These are phyloP conservation scores for Glandiceps talaboti DNA, from an alignment of 53 echinoderm and acorn worm species.

Conservation along the genomic window DNA sequence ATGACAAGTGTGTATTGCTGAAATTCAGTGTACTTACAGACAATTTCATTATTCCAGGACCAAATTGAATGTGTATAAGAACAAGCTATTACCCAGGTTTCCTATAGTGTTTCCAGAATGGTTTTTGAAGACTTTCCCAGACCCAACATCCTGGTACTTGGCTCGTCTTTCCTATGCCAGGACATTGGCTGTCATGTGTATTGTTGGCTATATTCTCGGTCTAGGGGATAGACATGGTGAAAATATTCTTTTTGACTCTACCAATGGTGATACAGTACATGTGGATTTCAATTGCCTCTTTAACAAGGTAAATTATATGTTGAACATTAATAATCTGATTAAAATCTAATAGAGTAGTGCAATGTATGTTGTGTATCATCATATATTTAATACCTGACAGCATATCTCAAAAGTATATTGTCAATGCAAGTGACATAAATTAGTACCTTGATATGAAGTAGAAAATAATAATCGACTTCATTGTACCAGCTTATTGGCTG, in stretches of 20 bases:
- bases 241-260: constrained; percentile 87
- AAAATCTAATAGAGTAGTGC: no score
- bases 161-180: constrained; percentile 88
- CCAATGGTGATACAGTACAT: constrained; percentile 88
- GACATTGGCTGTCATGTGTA: constrained; percentile 87
- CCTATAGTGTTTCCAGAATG: constrained; percentile 88
- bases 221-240: constrained; percentile 97
- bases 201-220: constrained; percentile 98
- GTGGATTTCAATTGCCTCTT: constrained; percentile 99
- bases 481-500: no score
- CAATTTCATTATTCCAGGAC: constrained; percentile 23
- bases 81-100: constrained; percentile 59
- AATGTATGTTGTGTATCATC: no score
- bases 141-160: constrained; percentile 98
- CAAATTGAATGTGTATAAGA: constrained; percentile 44
- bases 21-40: no score
- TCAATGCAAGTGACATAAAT: no score
- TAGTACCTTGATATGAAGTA: no score
- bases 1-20: no score
- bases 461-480: no score
- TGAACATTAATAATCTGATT: no score
- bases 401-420: no score
- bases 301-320: constrained; percentile 89
- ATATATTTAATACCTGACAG: no score
- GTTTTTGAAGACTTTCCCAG: constrained; percentile 93